Percentiles rank a stretch among this genome's conserved stretches.
Conservation (phyloP, 2,113 vertebrate species). For the Raja brachyura region DNA sequence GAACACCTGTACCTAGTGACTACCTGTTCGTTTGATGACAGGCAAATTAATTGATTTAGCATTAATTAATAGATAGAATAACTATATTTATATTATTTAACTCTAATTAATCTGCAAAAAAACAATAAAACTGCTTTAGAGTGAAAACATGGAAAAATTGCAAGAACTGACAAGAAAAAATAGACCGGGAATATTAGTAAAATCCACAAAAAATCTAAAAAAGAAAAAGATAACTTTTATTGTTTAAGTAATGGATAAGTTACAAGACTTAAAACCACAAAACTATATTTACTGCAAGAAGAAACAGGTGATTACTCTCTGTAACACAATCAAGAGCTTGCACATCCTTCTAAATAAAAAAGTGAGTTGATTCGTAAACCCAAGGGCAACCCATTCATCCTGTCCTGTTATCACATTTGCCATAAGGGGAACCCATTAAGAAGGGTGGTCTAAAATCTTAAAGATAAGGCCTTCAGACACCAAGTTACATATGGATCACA, state of each 20-base stretch:
- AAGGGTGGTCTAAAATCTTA: slow-evolving; percentile 51
- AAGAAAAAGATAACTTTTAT: background rate
- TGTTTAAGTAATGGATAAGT: background rate
- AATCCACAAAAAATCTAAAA: background rate
- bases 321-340: slow-evolving; percentile 26
- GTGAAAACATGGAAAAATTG: background rate
- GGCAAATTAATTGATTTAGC: background rate
- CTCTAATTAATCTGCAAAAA: background rate
- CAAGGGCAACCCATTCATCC: slow-evolving; percentile 55
- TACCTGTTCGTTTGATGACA: background rate
- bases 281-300: background rate
- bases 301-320: slow-evolving; percentile 24
- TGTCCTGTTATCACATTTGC: slow-evolving; percentile 48
- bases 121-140: background rate
- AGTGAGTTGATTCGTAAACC: slow-evolving; percentile 44
- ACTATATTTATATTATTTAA: background rate
- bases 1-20: background rate
- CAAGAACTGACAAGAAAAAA: background rate
- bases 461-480: slow-evolving; percentile 34
- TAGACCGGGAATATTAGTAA: background rate
- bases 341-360: slow-evolving; percentile 36
- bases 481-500: background rate
- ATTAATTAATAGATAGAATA: background rate
- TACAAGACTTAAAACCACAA: slow-evolving; percentile 5
- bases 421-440: slow-evolving; percentile 63